Base-by-base conservation (phyloP, 2,797 vertebrate species). In the Thripadectes ignobilis region DNA sequence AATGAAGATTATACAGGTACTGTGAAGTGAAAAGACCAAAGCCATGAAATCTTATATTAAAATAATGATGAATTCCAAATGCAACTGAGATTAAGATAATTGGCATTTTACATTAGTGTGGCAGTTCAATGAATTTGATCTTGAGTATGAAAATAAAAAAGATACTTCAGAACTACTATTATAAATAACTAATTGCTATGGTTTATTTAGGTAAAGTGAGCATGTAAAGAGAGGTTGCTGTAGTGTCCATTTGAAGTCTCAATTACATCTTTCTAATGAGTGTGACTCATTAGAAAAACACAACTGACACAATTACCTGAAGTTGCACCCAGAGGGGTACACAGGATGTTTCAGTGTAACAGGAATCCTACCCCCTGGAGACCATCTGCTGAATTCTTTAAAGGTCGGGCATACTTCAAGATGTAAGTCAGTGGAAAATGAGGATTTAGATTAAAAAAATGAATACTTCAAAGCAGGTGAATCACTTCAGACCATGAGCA, bases 41-140 rank as follows among this genome's bases (percentile, higher is more conserved):
- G 48, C 41, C 11, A 14, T 39, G 8, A 62, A 54, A 26, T 82
- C n/a, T 30, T 82, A 1, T 30, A 9, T 39, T 63, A 41, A 88
- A 85, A 71, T 27, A 38, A 59, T 27, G 2, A 55, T 68, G 20
- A 69, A 14, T 34, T 74, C 27, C 52, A 55, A 9, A 41, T 80
- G 57, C 26, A 85, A 41, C 26, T 38, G 36, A 78, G 51, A 52
- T 71, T 41, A 85, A 76, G 83, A 73, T 24, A 45, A 45, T 29
- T 34, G 8, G 1, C 57, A 6, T 59, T 79, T 87, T 69, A 3
- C 63, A 23, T 66, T 77, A 61, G 34, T 32, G 11, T 0, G 0
- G 9, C 16, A 30, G 29, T 55, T 93, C 36, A 71, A 5, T 80
- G 11, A 62, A 61, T 67, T 74, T 73, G 45, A 29, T 85, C 43